Evolutionary conservation across 2,113 vertebrate genomes (phyloP).

Genomic region (Xenopus laevis): DNA sequence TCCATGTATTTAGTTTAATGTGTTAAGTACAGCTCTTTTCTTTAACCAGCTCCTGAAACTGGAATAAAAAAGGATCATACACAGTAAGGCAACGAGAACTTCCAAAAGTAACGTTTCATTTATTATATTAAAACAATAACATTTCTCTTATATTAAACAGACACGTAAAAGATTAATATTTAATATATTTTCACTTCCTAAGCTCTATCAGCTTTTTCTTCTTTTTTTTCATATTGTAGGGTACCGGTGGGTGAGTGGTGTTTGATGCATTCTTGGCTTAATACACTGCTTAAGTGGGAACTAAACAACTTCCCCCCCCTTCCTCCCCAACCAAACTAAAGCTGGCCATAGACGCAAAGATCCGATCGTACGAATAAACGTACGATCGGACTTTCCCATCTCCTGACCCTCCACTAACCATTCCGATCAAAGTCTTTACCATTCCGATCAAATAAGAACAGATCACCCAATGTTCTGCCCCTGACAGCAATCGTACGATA

Average conservation of each 20-base stretch:
- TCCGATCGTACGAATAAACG: too few relatives aligned
- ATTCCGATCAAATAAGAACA: too few relatives aligned
- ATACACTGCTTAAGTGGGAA: background rate
- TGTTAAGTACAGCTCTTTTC: too few relatives aligned
- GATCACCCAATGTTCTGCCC: too few relatives aligned
- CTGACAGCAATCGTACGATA: too few relatives aligned
- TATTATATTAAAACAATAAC: conserved; percentile 70
- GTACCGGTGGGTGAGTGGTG: conserved; percentile 1
- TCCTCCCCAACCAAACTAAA: too few relatives aligned
- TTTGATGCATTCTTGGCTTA: conserved; percentile 21
- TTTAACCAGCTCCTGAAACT: background rate
- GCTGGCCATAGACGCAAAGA: too few relatives aligned
- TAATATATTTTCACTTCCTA: conserved; percentile 55
- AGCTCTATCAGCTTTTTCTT: conserved; percentile 50
- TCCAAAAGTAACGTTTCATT: conserved; percentile 59
- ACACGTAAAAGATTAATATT: conserved; percentile 68
- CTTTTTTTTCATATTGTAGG: conserved; percentile 11
- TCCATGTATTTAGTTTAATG: too few relatives aligned
- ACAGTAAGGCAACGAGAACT: conserved; percentile 40
- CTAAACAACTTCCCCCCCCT: background rate
- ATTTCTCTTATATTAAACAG: conserved; percentile 74
- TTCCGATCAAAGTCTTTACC: too few relatives aligned
- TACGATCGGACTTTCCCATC: too few relatives aligned
- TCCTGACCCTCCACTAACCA: too few relatives aligned
- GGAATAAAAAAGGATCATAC: too few relatives aligned